Evolutionary conservation across 64 coral and sea anemone species (phyloP).

Genomic region (Acropora yongei): DNA sequence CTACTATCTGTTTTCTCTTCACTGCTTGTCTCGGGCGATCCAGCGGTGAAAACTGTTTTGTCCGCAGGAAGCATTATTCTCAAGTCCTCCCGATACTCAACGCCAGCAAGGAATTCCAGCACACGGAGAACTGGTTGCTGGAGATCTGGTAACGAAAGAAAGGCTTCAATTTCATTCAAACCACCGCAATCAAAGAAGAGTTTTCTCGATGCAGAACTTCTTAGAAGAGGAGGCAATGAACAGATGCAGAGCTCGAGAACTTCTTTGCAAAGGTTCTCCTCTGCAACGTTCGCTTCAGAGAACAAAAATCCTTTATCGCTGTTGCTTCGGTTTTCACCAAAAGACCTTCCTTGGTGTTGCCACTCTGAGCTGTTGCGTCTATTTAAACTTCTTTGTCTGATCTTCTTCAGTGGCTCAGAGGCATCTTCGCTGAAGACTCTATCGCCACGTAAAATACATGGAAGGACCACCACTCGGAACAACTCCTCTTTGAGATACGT

Average conservation of each 20-base stretch:
- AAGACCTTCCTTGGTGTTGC: neutral
- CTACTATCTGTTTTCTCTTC: conserved; percentile 10
- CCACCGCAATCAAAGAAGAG: conserved; percentile 72
- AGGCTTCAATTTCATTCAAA: conserved; percentile 44
- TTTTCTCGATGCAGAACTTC: neutral
- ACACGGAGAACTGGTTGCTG: conserved; percentile 59
- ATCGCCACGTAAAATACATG: conserved; percentile 64
- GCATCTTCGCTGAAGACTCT: conserved; percentile 27
- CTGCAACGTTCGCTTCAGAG: neutral
- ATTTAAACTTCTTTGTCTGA: conserved; percentile 9
- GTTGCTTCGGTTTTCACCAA: neutral
- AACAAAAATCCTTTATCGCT: neutral
- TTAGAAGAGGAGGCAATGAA: conserved; percentile 46
- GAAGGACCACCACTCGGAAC: conserved; percentile 68
- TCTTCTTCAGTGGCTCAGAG: conserved; percentile 26
- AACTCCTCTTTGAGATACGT: conserved; percentile 42
- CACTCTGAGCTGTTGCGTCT: neutral
- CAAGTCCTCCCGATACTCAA: conserved; percentile 36
- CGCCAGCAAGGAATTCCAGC: conserved; percentile 45
- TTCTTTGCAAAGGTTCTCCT: conserved; percentile 14
- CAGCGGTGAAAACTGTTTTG: neutral
- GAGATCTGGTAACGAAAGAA: conserved; percentile 50
- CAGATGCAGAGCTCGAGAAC: conserved; percentile 53
- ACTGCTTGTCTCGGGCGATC: conserved; percentile 22
- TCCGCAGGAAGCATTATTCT: neutral